A percentile compares a stretch with the other conserved stretches of the same genome.
These are phyloP conservation scores for Lepidostoma basale DNA, from an alignment of 1,140 invertebrate species.

Conservation along the genomic window DNA sequence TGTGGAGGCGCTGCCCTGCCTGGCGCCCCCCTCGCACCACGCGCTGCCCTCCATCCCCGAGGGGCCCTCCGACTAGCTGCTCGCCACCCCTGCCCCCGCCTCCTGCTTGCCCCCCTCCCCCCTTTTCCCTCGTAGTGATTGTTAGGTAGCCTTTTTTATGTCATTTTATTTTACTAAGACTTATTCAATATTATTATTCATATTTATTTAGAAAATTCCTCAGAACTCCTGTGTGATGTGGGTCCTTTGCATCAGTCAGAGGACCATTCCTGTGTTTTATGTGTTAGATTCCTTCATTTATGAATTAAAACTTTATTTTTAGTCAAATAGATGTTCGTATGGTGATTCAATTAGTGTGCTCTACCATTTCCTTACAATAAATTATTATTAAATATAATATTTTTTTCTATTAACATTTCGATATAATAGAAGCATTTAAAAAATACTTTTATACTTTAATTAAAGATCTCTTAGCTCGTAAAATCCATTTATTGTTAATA, in stretches of 20 bases:
- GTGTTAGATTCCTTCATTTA: not conserved
- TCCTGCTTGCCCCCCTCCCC: not conserved
- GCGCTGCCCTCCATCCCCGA: slow-evolving; percentile 42
- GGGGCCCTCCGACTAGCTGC: slow-evolving; percentile 15
- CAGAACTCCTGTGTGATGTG: not conserved
- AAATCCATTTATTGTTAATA: not conserved
- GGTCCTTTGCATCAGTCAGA: not conserved
- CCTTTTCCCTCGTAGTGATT: not conserved
- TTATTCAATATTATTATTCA: no score
- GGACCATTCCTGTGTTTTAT: slow-evolving; percentile 10
- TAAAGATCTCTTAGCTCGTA: slow-evolving; percentile 12
- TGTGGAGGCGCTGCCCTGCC: slow-evolving; percentile 61
- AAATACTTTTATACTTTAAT: slow-evolving; percentile 9
- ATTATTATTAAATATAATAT: not conserved
- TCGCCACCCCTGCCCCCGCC: not conserved
- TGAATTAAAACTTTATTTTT: not conserved
- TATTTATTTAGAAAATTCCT: slow-evolving; percentile 2
- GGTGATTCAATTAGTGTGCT: not conserved
- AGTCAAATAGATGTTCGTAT: not conserved
- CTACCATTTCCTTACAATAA: not conserved
- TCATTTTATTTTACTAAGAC: not conserved
- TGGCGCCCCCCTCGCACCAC: slow-evolving; percentile 11
- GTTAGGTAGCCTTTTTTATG: slow-evolving; percentile 5
- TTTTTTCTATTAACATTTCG: not conserved
- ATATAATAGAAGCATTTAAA: slow-evolving; percentile 21